Evolutionary conservation across 2,113 vertebrate genomes (phyloP).

Genomic region (Verasper variegatus): DNA sequence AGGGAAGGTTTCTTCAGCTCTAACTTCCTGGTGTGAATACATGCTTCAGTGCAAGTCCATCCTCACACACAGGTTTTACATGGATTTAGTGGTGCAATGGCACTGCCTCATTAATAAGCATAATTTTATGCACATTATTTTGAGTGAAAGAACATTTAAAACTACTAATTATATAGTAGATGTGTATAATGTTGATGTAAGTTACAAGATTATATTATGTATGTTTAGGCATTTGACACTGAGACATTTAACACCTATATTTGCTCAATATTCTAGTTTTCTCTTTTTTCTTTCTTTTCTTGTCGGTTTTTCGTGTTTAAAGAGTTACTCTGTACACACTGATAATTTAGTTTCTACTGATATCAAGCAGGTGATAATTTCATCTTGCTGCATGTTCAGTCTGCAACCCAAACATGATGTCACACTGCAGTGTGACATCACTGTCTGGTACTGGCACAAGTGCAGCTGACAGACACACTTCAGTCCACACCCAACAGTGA

Average conservation of each 20-base stretch:
- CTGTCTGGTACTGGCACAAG: conserved; percentile 17
- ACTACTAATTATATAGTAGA: background rate
- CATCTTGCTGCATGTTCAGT: conserved; percentile 3
- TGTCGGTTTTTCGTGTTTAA: conserved; percentile 15
- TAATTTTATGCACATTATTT: too few species aligned
- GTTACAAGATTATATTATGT: background rate
- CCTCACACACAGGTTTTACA: conserved; percentile 85
- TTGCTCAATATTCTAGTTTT: background rate
- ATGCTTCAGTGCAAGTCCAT: conserved; percentile 75
- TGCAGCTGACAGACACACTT: conserved; percentile 31
- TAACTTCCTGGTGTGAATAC: conserved; percentile 70
- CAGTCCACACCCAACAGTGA: conserved; percentile 21
- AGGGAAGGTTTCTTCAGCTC: conserved; percentile 83
- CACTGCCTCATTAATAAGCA: conserved; percentile 74
- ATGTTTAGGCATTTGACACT: conserved; percentile 18
- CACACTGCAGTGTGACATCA: conserved; percentile 26
- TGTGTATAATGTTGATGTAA: conserved; percentile 1
- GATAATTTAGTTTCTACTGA: conserved; percentile 11
- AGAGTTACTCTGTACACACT: conserved; percentile 10
- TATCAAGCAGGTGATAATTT: background rate
- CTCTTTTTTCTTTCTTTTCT: background rate
- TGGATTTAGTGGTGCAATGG: conserved; percentile 94
- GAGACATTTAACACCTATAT: background rate
- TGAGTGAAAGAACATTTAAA: conserved; percentile 46
- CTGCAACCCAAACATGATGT: conserved; percentile 24